These are phyloP conservation scores for Pogonomyrmex barbatus DNA, from an alignment of 1,140 invertebrate genomes.

Conservation along the genomic window DNA sequence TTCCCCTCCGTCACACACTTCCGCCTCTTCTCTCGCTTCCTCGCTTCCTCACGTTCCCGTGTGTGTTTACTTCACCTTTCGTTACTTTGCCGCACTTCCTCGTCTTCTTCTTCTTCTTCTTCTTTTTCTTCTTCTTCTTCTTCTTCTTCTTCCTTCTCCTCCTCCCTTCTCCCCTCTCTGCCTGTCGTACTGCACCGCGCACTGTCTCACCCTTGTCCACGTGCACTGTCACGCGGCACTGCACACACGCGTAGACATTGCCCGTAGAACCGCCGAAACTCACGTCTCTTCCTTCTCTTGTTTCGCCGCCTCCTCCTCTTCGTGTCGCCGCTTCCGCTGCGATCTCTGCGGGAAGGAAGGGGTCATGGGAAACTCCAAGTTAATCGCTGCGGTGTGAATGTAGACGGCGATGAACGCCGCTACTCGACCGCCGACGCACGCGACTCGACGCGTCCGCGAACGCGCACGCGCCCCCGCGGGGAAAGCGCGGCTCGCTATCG, in stretches of 20 bases:
- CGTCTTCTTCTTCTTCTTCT: background rate
- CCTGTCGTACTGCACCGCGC: constrained; percentile 41
- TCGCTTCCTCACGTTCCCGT: constrained; percentile 36
- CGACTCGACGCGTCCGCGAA: background rate
- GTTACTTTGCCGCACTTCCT: constrained; percentile 9
- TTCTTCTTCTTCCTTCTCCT: background rate
- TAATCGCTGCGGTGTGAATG: constrained; percentile 37
- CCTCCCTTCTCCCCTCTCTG: background rate
- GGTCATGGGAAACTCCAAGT: constrained; percentile 52
- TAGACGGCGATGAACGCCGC: background rate
- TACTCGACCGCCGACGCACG: background rate
- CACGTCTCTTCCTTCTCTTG: constrained; percentile 33
- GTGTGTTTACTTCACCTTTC: constrained; percentile 67
- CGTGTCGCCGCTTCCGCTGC: constrained; percentile 59
- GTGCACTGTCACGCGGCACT: constrained; percentile 51
- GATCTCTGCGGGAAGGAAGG: constrained; percentile 68
- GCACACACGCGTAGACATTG: constrained; percentile 58
- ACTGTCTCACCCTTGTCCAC: constrained; percentile 47
- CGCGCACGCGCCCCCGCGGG: too few species aligned
- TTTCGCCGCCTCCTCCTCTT: constrained; percentile 30
- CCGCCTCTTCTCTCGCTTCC: constrained; percentile 11
- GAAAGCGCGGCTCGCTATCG: constrained; percentile 3
- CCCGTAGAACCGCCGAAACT: constrained; percentile 45
- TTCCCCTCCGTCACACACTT: constrained; percentile 31
- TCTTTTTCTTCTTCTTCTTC: background rate